A percentile compares a stretch with the other conserved stretches of the same genome.
These are phyloP conservation scores for Theropithecus gelada DNA, from an alignment of 2,113 vertebrate species.

Conservation along the genomic window DNA sequence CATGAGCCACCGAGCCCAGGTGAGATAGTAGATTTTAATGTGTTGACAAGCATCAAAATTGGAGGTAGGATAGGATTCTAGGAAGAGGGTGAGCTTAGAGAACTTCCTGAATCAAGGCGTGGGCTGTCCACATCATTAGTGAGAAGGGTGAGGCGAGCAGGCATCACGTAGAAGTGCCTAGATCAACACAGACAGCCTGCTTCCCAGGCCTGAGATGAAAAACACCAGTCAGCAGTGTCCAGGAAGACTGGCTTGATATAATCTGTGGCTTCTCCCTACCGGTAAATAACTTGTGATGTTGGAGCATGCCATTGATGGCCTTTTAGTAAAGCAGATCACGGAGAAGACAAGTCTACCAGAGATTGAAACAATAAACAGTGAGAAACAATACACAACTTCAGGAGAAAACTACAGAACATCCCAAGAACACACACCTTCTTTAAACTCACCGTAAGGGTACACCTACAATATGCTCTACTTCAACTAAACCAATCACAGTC, in stretches of 20 bases:
- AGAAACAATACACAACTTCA: background rate
- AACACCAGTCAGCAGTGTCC: background rate
- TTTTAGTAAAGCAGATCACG: background rate
- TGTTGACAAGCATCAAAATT: background rate
- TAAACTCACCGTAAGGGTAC: background rate
- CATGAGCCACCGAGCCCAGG: too few relatives aligned
- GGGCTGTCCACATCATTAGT: background rate
- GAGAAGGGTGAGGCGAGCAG: background rate
- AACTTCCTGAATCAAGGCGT: background rate
- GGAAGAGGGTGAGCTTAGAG: background rate
- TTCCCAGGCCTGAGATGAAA: background rate
- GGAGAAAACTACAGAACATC: background rate
- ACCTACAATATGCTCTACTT: background rate
- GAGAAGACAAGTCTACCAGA: background rate
- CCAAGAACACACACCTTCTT: background rate
- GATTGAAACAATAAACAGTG: background rate
- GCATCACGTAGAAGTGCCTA: too few relatives aligned
- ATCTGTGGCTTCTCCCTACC: background rate
- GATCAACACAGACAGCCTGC: background rate
- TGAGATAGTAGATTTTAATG: background rate
- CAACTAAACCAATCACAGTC: background rate
- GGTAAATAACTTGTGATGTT: background rate
- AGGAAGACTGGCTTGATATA: background rate
- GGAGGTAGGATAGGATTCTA: background rate
- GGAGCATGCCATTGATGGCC: background rate